Conservation (phyloP, 2,113 vertebrate species). For the Myanophis thanlyinensis region DNA sequence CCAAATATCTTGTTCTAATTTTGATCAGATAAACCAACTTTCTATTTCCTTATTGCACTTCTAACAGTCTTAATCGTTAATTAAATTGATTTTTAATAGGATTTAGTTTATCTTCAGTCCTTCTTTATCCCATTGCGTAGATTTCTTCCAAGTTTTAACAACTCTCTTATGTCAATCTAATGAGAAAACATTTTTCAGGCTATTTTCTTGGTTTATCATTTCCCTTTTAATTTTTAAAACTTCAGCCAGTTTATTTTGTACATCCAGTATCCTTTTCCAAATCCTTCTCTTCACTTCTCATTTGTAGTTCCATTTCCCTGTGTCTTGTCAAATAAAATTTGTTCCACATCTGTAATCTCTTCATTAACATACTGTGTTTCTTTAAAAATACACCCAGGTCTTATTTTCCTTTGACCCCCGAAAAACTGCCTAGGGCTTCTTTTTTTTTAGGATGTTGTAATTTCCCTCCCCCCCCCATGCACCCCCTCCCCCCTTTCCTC, state of each 20-base stretch:
- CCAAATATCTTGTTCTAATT: background rate
- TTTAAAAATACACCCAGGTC: no score
- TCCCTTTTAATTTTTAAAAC: background rate
- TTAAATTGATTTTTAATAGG: background rate
- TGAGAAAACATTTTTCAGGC: background rate
- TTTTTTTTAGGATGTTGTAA: no score
- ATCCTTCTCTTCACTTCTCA: background rate
- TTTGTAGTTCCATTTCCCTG: background rate
- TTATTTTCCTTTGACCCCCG: no score
- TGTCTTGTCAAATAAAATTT: background rate
- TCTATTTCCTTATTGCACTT: background rate
- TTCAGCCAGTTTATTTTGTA: background rate
- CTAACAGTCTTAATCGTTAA: background rate
- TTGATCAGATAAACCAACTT: background rate
- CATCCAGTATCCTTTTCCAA: background rate
- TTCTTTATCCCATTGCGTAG: background rate
- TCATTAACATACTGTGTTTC: background rate
- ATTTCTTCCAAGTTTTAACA: background rate
- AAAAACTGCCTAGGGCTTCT: no score
- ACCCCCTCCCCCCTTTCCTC: no score
- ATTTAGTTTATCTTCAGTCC: background rate
- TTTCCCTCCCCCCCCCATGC: no score
- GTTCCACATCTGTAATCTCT: background rate
- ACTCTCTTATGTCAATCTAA: background rate
- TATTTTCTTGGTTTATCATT: background rate